Evolutionary conservation across 2,888 invertebrate species (phyloP), one percentile per base, ranked within the genome.

Genomic region (Himalopsyche japonica): DNA sequence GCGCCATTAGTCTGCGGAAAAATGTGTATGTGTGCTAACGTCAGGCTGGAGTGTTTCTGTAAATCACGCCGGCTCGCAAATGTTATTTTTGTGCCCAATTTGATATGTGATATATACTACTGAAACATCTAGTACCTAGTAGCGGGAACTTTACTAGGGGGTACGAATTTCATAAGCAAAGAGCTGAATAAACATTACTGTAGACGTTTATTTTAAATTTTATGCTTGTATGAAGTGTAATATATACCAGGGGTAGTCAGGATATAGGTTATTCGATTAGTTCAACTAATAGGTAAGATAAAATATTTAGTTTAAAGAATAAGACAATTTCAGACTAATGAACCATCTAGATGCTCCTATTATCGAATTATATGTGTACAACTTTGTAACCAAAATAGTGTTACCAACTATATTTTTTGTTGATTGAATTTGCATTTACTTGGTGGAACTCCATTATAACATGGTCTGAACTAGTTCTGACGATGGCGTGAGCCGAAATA

Each of bases 21-120:
- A 85, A 86, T 84, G 84, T 85, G 85, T 86, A 84, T 81, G 85
- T 83, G 84, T 86, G 86, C 86, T 84, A 86, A 77, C 85, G 86
- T 86, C 86, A 85, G 79, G 37, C n/a, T 49, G 48, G 83, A 83
- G 85, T 84, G 87, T 83, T 81, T 49, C 81, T 81, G 77, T 86
- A 86, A 87, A 87, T 87, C 87, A 86, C 87, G 82, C 79, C 84
- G 85, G 64, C 82, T 64, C 81, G 82, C 82, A 84, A 86, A 84
- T 84, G 84, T 86, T 86, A 85, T 85, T 87, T 84, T 87, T 84
- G 84, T 86, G 87, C 87, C 86, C 87, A 87, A 87, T 87, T 87
- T 87, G 87, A 87, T 86, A 84, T 86, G 87, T 87, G 87, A 87
- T 87, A 87, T 87, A 87, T 57, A 57, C 57, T 24, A 20, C 57